These are phyloP conservation scores for Bibio marci DNA, from an alignment of 2,888 invertebrate species.

Conservation along the genomic window DNA sequence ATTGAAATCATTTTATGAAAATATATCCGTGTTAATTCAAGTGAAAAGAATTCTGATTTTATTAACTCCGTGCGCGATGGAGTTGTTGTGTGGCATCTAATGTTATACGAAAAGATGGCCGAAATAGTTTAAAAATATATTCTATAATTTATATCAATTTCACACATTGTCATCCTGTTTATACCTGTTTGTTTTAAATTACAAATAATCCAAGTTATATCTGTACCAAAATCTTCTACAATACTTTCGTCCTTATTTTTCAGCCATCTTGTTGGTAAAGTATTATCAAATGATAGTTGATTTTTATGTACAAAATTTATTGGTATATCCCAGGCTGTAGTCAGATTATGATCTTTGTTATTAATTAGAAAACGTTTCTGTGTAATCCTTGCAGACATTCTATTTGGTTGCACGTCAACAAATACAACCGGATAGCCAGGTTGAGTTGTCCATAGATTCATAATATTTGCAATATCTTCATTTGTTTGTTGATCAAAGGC, in stretches of 20 bases:
- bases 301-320: constrained; percentile 21
- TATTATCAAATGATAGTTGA: constrained; percentile 15
- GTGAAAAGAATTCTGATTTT: too few relatives aligned
- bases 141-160: too few relatives aligned
- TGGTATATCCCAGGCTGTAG: constrained; percentile 7
- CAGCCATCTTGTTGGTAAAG: too few relatives aligned
- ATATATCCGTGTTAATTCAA: too few relatives aligned
- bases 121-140: too few relatives aligned
- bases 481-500: constrained; percentile 26
- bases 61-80: too few relatives aligned
- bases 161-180: too few relatives aligned
- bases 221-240: too few relatives aligned
- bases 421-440: constrained; percentile 46
- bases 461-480: constrained; percentile 17
- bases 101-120: too few relatives aligned
- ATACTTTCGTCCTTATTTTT: too few relatives aligned
- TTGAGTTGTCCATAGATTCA: constrained; percentile 40
- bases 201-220: constrained; percentile 39
- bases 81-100: too few relatives aligned
- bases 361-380: constrained; percentile 18
- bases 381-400: constrained; percentile 8
- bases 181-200: constrained; percentile 43
- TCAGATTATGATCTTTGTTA: constrained; percentile 4
- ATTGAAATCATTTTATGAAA: too few relatives aligned
- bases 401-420: constrained; percentile 19